Evolutionary conservation across 1,140 invertebrate genomes (phyloP).

Genomic region (Harpegnathos saltator): DNA sequence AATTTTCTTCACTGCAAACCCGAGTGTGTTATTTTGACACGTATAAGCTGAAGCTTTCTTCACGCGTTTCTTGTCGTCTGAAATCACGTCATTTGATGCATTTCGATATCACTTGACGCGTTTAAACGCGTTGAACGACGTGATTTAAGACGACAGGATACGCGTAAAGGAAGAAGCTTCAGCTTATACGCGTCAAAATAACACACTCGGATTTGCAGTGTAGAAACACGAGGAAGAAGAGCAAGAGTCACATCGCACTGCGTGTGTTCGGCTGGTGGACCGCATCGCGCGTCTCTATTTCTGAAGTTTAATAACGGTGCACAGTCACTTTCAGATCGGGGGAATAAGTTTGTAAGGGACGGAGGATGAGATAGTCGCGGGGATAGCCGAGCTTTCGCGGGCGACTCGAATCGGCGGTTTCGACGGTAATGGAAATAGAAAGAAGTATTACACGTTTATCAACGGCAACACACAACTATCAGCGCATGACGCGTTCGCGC

Average conservation of each 20-base stretch:
- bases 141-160: too few species aligned
- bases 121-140: too few species aligned
- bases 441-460: slow-evolving; percentile 23
- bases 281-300: slow-evolving; percentile 4
- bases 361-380: slow-evolving; percentile 8
- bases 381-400: background rate
- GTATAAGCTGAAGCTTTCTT: too few species aligned
- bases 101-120: too few species aligned
- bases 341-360: slow-evolving; percentile 1
- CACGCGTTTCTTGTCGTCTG: too few species aligned
- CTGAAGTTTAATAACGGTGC: slow-evolving; percentile 31
- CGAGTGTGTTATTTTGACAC: too few species aligned
- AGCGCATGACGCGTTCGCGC: background rate
- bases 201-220: too few species aligned
- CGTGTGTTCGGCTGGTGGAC: too few species aligned
- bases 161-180: too few species aligned
- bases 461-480: background rate
- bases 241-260: background rate
- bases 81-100: too few species aligned
- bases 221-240: background rate
- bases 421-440: background rate
- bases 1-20: too few species aligned
- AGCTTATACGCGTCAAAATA: too few species aligned
- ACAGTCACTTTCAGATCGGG: background rate
- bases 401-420: slow-evolving; percentile 3